phyloP scores from a whole-genome alignment of 2,113 vertebrate species.

The Neoarius graeffei region DNA sequence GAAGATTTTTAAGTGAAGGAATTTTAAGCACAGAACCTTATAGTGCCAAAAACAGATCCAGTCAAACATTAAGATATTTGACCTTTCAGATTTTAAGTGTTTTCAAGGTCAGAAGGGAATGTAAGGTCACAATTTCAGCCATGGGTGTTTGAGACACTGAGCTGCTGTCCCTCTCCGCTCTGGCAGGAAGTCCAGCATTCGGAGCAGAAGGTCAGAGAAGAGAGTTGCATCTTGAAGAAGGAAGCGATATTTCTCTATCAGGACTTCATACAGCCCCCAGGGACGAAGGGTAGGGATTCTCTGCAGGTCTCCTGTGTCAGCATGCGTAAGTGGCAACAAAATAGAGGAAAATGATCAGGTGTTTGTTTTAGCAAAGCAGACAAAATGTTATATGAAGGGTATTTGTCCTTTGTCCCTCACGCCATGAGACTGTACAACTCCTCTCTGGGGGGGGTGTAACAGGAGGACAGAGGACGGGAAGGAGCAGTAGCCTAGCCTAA shows the following conservation, averaged over 20 bases:
- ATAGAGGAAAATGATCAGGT: neutral
- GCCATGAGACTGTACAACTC: too few relatives aligned
- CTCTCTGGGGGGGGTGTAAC: too few relatives aligned
- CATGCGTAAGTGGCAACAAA: neutral
- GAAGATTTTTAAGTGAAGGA: neutral
- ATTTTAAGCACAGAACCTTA: neutral
- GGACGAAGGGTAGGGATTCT: conserved; percentile 68
- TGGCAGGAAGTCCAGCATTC: conserved; percentile 76
- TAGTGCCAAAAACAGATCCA: neutral
- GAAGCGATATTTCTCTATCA: conserved; percentile 79
- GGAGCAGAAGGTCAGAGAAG: conserved; percentile 76
- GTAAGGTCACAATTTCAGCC: conserved; percentile 65
- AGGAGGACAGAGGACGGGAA: too few relatives aligned
- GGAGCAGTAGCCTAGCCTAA: too few relatives aligned
- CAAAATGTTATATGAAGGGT: neutral
- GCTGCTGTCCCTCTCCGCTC: conserved; percentile 76
- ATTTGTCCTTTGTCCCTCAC: neutral
- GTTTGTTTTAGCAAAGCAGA: neutral
- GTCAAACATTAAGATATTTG: neutral
- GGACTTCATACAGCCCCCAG: conserved; percentile 73
- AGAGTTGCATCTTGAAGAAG: conserved; percentile 61
- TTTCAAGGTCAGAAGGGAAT: conserved; percentile 20
- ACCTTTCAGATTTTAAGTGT: too few relatives aligned
- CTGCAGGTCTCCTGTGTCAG: conserved; percentile 72
- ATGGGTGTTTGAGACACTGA: conserved; percentile 78